phyloP scores from a whole-genome alignment of 2,888 invertebrate species.

The Latrodectus hesperus region DNA sequence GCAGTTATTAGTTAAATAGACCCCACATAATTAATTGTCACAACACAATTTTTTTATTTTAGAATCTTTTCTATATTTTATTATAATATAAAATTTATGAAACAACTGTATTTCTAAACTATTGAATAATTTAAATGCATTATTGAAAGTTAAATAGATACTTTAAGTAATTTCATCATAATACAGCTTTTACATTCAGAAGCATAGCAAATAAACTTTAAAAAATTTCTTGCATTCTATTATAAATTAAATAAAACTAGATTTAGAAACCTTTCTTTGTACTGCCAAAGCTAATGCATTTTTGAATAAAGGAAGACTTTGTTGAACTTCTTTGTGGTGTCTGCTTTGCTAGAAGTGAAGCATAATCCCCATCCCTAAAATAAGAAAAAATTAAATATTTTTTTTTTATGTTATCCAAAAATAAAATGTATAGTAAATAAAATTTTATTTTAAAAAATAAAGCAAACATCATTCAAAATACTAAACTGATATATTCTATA shows the following conservation, averaged over 20 bases:
- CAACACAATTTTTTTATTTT: no score
- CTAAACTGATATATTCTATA: no score
- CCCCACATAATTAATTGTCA: no score
- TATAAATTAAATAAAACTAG: background rate
- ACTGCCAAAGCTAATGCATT: conserved; percentile 53
- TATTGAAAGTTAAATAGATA: background rate
- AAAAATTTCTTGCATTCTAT: background rate
- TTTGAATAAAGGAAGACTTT: conserved; percentile 47
- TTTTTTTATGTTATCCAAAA: background rate
- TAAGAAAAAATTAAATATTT: background rate
- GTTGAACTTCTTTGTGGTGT: conserved; percentile 48
- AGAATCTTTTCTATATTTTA: no score
- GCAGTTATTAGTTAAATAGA: no score
- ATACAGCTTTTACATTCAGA: background rate
- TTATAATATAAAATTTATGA: no score
- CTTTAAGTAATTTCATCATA: background rate
- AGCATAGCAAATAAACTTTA: background rate
- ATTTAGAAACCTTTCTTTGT: conserved; percentile 42
- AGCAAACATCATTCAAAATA: no score
- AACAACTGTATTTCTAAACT: no score
- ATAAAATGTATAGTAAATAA: no score
- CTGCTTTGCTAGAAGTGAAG: conserved; percentile 14
- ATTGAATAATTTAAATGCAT: background rate
- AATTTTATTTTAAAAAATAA: no score
- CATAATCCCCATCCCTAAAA: conserved; percentile 39